phyloP scores from a whole-genome alignment of 2,888 invertebrate genomes.

The Cheilosia variabilis region DNA sequence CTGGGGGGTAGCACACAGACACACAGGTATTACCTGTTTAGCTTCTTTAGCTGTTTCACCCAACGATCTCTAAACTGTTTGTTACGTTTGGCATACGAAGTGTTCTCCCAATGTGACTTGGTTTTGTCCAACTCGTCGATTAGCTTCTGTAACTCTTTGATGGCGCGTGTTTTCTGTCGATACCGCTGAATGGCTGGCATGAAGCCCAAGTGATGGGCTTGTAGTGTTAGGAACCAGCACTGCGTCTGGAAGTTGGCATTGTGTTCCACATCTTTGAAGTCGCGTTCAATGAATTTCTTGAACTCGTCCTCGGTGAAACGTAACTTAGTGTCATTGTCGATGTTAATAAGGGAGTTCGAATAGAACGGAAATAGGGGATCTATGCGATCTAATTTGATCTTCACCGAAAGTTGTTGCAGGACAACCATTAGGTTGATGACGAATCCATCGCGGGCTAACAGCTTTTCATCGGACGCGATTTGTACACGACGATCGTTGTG shows the following conservation, averaged over 20 bases:
- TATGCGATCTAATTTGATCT: conserved; percentile 95
- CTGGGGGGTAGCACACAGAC: too few relatives aligned
- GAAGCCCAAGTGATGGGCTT: conserved; percentile 96
- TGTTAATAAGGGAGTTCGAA: conserved; percentile 88
- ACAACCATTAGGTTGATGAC: conserved; percentile 97
- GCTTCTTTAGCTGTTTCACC: conserved; percentile 92
- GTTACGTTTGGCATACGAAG: conserved; percentile 90
- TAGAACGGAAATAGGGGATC: conserved; percentile 95
- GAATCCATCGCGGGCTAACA: conserved; percentile 96
- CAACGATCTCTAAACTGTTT: conserved; percentile 93
- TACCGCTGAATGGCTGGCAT: conserved; percentile 95
- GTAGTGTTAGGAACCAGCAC: conserved; percentile 98
- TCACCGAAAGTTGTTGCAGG: conserved; percentile 94
- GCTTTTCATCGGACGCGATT: conserved; percentile 93
- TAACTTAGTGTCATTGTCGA: conserved; percentile 92
- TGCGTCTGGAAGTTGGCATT: conserved; percentile 97
- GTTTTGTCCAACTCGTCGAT: conserved; percentile 92
- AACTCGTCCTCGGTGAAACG: conserved; percentile 93
- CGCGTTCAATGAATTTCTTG: conserved; percentile 80
- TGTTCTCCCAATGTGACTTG: conserved; percentile 92
- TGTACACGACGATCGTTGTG: conserved; percentile 95
- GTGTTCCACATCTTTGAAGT: conserved; percentile 80
- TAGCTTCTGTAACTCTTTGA: conserved; percentile 93
- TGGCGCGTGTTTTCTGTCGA: conserved; percentile 87
- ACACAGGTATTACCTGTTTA: conserved; percentile 85